phyloP scores from a whole-genome alignment of 2,113 vertebrate species.

The Zosterops borbonicus region DNA sequence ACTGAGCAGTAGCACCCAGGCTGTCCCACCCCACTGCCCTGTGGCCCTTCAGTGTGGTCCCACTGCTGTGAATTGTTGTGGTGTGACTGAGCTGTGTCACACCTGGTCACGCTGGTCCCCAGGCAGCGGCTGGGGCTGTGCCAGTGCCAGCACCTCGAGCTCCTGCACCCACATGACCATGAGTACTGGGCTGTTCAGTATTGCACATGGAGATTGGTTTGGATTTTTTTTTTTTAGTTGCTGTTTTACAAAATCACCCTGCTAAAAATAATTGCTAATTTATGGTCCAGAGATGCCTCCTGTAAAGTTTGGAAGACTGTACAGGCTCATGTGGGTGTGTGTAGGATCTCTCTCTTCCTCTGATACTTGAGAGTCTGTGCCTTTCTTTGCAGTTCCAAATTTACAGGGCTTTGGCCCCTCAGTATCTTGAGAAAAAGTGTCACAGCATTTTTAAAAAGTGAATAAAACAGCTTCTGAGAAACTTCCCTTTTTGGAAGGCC shows the following conservation, averaged over 20 bases:
- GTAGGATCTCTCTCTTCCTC: neutral
- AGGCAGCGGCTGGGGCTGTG: neutral
- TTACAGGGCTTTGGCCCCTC: neutral
- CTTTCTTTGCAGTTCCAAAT: neutral
- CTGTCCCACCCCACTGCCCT: neutral
- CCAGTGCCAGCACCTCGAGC: neutral
- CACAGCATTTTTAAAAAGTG: neutral
- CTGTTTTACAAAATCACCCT: neutral
- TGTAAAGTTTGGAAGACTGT: neutral
- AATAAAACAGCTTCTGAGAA: neutral
- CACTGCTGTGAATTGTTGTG: neutral
- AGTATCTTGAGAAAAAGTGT: neutral
- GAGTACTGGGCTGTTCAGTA: neutral
- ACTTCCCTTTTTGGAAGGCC: neutral
- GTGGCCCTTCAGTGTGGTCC: neutral
- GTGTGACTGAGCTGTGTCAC: neutral
- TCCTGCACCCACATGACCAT: fast-evolving
- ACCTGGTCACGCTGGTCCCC: neutral
- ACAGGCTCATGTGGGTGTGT: fast-evolving
- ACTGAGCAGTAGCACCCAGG: neutral
- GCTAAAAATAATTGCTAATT: neutral
- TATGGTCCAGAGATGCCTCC: neutral
- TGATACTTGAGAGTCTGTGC: neutral
- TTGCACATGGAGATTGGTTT: neutral
- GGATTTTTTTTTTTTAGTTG: neutral